These are phyloP conservation scores for Lepas anatifera DNA, from an alignment of 2,888 invertebrate species.

Conservation along the genomic window DNA sequence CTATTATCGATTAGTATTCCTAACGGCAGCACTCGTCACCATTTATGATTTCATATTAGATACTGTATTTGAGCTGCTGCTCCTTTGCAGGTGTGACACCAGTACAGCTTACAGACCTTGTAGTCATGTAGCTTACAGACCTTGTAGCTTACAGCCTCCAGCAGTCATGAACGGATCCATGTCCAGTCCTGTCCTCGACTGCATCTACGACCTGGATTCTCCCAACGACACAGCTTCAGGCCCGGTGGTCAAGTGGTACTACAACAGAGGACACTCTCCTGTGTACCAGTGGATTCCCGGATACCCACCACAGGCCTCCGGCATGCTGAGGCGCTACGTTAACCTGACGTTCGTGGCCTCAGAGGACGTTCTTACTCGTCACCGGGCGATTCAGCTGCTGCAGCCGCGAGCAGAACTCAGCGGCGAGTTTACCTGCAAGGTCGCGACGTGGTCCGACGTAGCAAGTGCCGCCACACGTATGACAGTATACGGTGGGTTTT, in stretches of 20 bases:
- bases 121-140: no score
- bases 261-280: conserved; percentile 27
- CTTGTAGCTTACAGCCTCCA: no score
- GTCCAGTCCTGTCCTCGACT: conserved; percentile 49
- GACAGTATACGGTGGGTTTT: conserved; percentile 55
- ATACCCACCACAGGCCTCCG: conserved; percentile 21
- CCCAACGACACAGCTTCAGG: conserved; percentile 37
- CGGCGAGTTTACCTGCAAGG: conserved; percentile 58
- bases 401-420: conserved; percentile 54
- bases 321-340: not conserved
- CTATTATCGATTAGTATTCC: no score
- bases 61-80: no score
- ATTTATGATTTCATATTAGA: no score
- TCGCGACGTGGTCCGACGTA: conserved; percentile 54
- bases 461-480: conserved; percentile 49
- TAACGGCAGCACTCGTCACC: no score
- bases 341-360: conserved; percentile 9
- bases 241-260: conserved; percentile 29
- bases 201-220: conserved; percentile 51
- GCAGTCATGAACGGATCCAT: conserved; percentile 47
- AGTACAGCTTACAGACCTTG: conserved; percentile 46
- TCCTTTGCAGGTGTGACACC: not conserved
- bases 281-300: conserved; percentile 29
- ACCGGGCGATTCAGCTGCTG: conserved; percentile 53
- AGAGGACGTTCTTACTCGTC: conserved; percentile 38